Evolutionary conservation across 2,888 invertebrate genomes (phyloP).

Genomic region (Lasioglossum malachurum): DNA sequence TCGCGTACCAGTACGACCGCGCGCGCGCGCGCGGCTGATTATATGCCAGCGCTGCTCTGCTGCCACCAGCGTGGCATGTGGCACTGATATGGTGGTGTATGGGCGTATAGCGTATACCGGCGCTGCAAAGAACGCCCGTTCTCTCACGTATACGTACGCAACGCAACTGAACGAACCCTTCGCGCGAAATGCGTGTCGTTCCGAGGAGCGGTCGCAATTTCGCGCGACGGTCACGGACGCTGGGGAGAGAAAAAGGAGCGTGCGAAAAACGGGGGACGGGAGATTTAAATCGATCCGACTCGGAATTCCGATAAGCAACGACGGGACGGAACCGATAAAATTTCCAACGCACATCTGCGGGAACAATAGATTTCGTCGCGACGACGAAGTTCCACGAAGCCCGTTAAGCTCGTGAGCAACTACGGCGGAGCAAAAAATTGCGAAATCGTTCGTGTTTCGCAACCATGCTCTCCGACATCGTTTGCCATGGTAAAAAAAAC

Average conservation of each 20-base stretch:
- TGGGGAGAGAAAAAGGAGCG: slow-evolving; percentile 15
- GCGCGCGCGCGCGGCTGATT: slow-evolving; percentile 37
- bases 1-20: slow-evolving; percentile 39
- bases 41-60: slow-evolving; percentile 47
- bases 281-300: neutral
- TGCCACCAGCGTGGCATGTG: slow-evolving; percentile 36
- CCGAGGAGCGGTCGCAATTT: slow-evolving; percentile 46
- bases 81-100: slow-evolving; percentile 17
- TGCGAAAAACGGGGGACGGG: neutral
- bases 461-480: slow-evolving; percentile 43
- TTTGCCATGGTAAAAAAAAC: slow-evolving; percentile 31
- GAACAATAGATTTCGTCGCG: neutral
- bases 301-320: neutral
- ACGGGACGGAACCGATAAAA: neutral
- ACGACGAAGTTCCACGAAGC: slow-evolving; percentile 42
- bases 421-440: slow-evolving; percentile 43
- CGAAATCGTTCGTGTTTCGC: slow-evolving; percentile 58
- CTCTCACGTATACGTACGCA: slow-evolving; percentile 11
- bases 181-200: slow-evolving; percentile 36
- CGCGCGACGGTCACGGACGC: slow-evolving; percentile 29
- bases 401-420: slow-evolving; percentile 21
- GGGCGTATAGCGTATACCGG: slow-evolving; percentile 17
- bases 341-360: neutral
- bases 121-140: slow-evolving; percentile 38
- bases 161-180: slow-evolving; percentile 27